Percentiles rank a stretch among this genome's conserved stretches.
phyloP scores from a whole-genome alignment of 2,888 invertebrate genomes.

The Leptopilina drosophilae region DNA sequence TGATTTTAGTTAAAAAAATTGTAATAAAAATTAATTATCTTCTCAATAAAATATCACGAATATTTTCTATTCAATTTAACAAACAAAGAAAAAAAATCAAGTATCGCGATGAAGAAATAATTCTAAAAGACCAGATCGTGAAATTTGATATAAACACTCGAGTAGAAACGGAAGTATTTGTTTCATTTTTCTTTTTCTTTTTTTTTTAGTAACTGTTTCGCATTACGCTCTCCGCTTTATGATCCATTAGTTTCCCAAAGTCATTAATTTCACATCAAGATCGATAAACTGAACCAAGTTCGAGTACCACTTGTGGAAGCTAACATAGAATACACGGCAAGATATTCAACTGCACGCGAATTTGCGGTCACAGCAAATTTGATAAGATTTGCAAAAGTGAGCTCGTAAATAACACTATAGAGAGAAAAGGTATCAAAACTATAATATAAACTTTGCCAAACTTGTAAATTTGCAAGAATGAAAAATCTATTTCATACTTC shows the following conservation, averaged over 20 bases:
- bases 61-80: conserved; percentile 8
- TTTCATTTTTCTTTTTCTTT: neutral
- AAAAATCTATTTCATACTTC: too few species aligned
- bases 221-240: conserved; percentile 13
- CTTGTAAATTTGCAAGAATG: too few species aligned
- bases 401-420: conserved; percentile 45
- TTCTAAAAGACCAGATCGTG: neutral
- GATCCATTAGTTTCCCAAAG: conserved; percentile 24
- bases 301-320: conserved; percentile 36
- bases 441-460: too few species aligned
- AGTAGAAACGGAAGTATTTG: conserved; percentile 32
- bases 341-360: conserved; percentile 25
- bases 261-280: conserved; percentile 38
- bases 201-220: conserved; percentile 11
- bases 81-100: neutral
- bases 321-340: neutral
- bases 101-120: neutral
- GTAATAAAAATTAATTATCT: too few species aligned
- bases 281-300: conserved; percentile 12
- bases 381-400: conserved; percentile 33
- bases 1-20: too few species aligned
- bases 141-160: conserved; percentile 13
- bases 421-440: conserved; percentile 32
- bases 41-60: neutral
- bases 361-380: conserved; percentile 20